phyloP scores from a whole-genome alignment of 2,888 invertebrate species.

The Frankliniella fusca region DNA sequence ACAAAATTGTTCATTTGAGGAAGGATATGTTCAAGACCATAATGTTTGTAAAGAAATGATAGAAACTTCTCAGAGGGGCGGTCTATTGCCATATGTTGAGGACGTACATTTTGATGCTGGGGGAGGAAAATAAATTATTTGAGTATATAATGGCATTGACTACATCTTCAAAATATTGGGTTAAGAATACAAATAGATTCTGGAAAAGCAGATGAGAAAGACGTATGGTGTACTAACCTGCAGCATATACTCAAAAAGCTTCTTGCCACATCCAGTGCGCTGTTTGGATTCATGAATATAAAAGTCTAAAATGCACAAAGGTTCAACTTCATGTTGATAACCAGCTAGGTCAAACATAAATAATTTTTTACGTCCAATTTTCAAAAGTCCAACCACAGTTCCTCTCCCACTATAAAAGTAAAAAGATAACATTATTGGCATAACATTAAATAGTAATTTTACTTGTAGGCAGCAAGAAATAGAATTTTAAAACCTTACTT shows the following conservation, averaged over 20 bases:
- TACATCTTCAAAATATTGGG: background rate
- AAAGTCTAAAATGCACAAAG: conserved; percentile 89
- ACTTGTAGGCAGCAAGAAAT: background rate
- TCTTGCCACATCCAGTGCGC: conserved; percentile 77
- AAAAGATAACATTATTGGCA: background rate
- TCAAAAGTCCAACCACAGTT: conserved; percentile 77
- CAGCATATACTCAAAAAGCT: conserved; percentile 85
- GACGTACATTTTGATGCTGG: conserved; percentile 63
- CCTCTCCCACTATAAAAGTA: conserved; percentile 58
- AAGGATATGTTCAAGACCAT: conserved; percentile 61
- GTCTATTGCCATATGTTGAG: conserved; percentile 82
- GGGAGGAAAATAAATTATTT: conserved; percentile 44
- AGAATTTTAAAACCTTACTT: conserved; percentile 51
- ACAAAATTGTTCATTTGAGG: conserved; percentile 86
- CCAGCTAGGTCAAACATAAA: conserved; percentile 74
- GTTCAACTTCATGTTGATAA: conserved; percentile 69
- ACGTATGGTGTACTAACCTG: conserved; percentile 52
- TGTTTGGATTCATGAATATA: conserved; percentile 81
- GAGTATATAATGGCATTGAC: background rate
- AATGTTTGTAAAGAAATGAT: conserved; percentile 80
- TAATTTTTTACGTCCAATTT: conserved; percentile 84
- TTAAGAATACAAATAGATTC: background rate
- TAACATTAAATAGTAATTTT: background rate
- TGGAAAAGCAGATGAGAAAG: background rate
- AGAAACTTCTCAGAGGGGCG: conserved; percentile 86